A percentile compares a stretch with the other conserved stretches of the same genome.
Conservation (phyloP, 2,888 invertebrate species). For the Lathronympha strigana region DNA sequence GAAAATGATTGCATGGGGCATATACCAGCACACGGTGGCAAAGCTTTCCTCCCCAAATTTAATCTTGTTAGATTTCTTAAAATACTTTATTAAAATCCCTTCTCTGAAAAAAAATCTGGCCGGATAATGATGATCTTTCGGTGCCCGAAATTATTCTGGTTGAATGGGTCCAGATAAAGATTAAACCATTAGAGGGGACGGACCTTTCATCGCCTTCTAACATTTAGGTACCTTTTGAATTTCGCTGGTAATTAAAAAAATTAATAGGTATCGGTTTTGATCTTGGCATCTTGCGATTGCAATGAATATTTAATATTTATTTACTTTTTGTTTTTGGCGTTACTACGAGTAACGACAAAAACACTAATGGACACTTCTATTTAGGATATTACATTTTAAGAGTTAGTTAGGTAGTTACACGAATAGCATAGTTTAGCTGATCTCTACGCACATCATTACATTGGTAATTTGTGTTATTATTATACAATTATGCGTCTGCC, state of each 20-base stretch:
- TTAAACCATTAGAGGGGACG: slow-evolving; percentile 59
- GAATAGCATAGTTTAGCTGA: too few relatives aligned
- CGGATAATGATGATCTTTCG: slow-evolving; percentile 56
- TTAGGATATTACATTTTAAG: too few relatives aligned
- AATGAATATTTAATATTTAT: background rate
- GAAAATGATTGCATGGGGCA: background rate
- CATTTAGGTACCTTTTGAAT: slow-evolving; percentile 43
- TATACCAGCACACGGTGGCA: slow-evolving; percentile 52
- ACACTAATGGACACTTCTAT: too few relatives aligned
- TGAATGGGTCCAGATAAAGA: slow-evolving; percentile 63
- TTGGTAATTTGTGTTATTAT: too few relatives aligned
- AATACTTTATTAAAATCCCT: slow-evolving; percentile 52
- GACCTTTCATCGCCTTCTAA: slow-evolving; percentile 45
- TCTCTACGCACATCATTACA: too few relatives aligned
- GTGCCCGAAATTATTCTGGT: slow-evolving; percentile 62
- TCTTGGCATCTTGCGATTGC: background rate
- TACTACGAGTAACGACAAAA: too few relatives aligned
- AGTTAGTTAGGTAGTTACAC: too few relatives aligned
- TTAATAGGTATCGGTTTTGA: slow-evolving; percentile 8
- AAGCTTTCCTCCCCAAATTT: slow-evolving; percentile 52
- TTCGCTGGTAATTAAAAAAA: slow-evolving; percentile 32
- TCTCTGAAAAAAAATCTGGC: slow-evolving; percentile 56
- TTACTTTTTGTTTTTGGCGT: background rate
- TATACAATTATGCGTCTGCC: too few relatives aligned
- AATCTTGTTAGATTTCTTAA: slow-evolving; percentile 45